Conservation (phyloP, 2,113 vertebrate genomes). For the Clarias magur region DNA sequence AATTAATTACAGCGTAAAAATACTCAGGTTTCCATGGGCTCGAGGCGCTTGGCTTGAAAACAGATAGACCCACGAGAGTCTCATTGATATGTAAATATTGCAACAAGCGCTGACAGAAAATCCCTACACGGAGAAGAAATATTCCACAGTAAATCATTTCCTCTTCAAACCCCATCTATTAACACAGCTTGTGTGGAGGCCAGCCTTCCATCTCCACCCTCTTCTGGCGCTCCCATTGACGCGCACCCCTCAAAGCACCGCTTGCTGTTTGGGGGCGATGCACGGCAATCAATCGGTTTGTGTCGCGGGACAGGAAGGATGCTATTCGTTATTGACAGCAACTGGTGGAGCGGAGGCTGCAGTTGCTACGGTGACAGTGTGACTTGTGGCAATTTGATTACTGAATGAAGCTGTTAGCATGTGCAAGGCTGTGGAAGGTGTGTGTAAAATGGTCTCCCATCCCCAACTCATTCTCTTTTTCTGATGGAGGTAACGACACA, state of each 20-base stretch:
- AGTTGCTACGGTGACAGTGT: conserved; percentile 79
- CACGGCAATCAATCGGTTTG: conserved; percentile 46
- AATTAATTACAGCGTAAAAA: conserved; percentile 42
- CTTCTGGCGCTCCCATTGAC: conserved; percentile 32
- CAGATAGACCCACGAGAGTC: conserved; percentile 53
- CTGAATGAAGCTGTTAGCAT: conserved; percentile 58
- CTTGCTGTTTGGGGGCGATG: conserved; percentile 43
- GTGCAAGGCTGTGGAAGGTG: conserved; percentile 45
- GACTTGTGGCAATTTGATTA: conserved; percentile 74
- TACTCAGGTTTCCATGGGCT: conserved; percentile 28
- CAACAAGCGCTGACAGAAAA: conserved; percentile 51
- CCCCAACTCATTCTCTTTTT: conserved; percentile 31
- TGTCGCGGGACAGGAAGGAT: conserved; percentile 65
- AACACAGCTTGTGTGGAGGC: conserved; percentile 40
- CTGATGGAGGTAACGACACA: conserved; percentile 23
- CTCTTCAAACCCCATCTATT: conserved; percentile 46
- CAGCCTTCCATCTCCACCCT: conserved; percentile 28
- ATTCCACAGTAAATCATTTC: conserved; percentile 57
- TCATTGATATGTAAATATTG: conserved; percentile 54
- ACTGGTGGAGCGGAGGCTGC: conserved; percentile 57
- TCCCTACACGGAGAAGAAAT: conserved; percentile 50
- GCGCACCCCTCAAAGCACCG: conserved; percentile 45
- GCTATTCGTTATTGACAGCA: conserved; percentile 69
- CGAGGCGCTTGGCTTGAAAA: conserved; percentile 33
- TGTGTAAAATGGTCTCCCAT: conserved; percentile 50